A percentile compares a stretch with the other conserved stretches of the same genome.
Evolutionary conservation across 2,113 vertebrate species (phyloP).

Genomic region (Trachemys scripta): DNA sequence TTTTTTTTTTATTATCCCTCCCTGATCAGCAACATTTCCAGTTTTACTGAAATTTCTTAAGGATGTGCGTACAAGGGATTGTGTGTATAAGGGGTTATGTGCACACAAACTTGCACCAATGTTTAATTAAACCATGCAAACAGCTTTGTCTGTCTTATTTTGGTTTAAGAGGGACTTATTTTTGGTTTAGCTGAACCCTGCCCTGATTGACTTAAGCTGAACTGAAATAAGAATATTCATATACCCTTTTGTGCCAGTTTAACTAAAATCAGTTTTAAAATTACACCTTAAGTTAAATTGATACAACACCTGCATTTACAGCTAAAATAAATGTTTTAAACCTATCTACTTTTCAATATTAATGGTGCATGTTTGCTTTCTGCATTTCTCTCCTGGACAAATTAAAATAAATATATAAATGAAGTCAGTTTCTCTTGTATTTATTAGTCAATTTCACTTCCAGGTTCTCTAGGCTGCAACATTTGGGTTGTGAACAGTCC

Average conservation of each 20-base stretch:
- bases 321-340: not conserved
- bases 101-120: not conserved
- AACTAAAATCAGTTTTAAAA: not conserved
- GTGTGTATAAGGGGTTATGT: not conserved
- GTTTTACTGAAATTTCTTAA: not conserved
- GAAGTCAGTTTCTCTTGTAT: not conserved
- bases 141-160: not conserved
- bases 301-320: not conserved
- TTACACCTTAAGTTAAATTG: slow-evolving; percentile 13
- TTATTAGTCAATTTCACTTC: not conserved
- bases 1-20: not conserved
- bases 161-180: not conserved
- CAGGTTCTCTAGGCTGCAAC: not conserved
- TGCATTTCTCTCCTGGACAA: not conserved
- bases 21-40: not conserved
- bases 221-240: slow-evolving; percentile 23
- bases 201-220: slow-evolving; percentile 17
- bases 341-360: not conserved
- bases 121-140: not conserved
- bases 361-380: not conserved
- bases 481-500: rapidly evolving
- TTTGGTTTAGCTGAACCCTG: not conserved
- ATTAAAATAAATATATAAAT: not conserved
- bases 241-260: not conserved
- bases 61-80: not conserved